Evolutionary conservation across 2,797 vertebrate species (phyloP).

Genomic region (Ctenochaetus hawaiiensis): DNA sequence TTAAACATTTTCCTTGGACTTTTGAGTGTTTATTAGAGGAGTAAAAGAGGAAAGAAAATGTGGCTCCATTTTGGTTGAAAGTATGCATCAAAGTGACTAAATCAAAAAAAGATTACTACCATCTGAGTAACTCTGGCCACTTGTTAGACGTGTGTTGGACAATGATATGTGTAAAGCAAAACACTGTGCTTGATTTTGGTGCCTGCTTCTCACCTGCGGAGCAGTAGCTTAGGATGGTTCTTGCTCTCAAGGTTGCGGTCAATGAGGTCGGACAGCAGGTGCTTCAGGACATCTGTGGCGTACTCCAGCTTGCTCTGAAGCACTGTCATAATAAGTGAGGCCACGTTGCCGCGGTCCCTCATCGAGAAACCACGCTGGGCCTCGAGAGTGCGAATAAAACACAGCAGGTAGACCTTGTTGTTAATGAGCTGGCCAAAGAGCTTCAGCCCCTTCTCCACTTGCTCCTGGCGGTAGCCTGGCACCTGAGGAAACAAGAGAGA

Average conservation of each 20-base stretch:
- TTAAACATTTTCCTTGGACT: neutral
- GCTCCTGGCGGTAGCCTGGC: conserved; percentile 95
- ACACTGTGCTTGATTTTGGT: neutral
- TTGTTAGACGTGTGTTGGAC: conserved; percentile 1
- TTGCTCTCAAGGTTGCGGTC: conserved; percentile 99
- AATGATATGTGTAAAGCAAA: neutral
- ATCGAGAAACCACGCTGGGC: conserved; percentile 98
- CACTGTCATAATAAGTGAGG: conserved; percentile 97
- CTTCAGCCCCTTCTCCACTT: conserved; percentile 96
- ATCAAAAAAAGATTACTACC: conserved; percentile 1
- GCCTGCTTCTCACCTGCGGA: conserved; percentile 88
- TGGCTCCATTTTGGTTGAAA: neutral
- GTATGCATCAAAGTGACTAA: neutral
- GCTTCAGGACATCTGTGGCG: conserved; percentile 96
- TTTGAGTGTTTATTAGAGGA: conserved; percentile 1
- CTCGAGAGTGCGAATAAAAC: conserved; percentile 97
- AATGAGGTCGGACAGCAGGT: conserved; percentile 97
- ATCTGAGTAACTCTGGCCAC: neutral
- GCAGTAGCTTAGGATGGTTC: conserved; percentile 96
- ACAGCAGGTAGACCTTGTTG: conserved; percentile 97
- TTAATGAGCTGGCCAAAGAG: conserved; percentile 98
- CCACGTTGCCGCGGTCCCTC: conserved; percentile 97
- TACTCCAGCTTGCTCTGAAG: conserved; percentile 98
- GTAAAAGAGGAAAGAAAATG: neutral
- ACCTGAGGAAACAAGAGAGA: conserved; percentile 84